Evolutionary conservation across 2,797 vertebrate genomes (phyloP).

Genomic region (Sternotherus odoratus): DNA sequence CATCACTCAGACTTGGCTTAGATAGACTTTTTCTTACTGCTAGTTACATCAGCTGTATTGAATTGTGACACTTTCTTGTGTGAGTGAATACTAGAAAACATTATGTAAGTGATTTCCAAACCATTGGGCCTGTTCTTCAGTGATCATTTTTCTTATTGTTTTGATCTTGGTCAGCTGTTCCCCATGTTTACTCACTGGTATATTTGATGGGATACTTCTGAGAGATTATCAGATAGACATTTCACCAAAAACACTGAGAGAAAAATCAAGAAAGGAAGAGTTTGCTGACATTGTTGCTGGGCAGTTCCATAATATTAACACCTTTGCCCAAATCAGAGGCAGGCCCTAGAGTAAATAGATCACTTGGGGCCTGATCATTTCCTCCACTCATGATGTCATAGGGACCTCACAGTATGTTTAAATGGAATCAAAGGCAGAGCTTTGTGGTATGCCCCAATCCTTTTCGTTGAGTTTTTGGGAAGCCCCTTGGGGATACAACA

Average conservation of each 20-base stretch:
- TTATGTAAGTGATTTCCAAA: slow-evolving; percentile 57
- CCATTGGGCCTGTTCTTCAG: neutral
- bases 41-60: slow-evolving; percentile 72
- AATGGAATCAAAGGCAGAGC: neutral
- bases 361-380: neutral
- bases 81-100: slow-evolving; percentile 55
- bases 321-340: neutral
- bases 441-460: neutral
- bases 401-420: neutral
- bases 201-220: slow-evolving; percentile 28
- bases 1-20: slow-evolving; percentile 69
- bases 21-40: slow-evolving; percentile 73
- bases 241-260: neutral
- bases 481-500: neutral
- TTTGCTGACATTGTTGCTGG: neutral
- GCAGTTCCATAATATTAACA: slow-evolving; percentile 14
- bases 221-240: neutral
- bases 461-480: neutral
- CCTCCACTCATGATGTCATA: fast-evolving
- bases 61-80: slow-evolving; percentile 62
- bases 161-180: neutral
- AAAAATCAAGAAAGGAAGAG: neutral
- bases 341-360: neutral
- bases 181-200: neutral
- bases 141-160: slow-evolving; percentile 50